Evolutionary conservation across 2,888 invertebrate genomes (phyloP), one percentile per base, ranked within the genome.

Genomic region (Brassicogethes aeneus): DNA sequence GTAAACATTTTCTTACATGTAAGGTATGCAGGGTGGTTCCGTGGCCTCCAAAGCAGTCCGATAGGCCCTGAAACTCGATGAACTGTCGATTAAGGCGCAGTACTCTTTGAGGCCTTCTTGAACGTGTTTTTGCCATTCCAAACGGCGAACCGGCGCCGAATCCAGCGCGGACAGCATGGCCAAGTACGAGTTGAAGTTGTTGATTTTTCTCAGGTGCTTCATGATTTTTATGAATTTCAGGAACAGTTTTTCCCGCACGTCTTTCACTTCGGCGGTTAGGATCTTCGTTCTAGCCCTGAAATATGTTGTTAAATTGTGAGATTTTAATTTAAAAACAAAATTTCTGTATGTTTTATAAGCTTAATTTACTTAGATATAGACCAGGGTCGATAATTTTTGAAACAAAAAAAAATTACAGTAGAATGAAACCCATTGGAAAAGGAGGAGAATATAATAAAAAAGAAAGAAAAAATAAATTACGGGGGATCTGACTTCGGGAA

Each of bases 151-250:
- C 0, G 99, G 96, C 2, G 95, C 95, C 14, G 96, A 97, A 70
- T 96, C 95, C 55, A 99, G 70, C 12, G 99, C 99, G 3, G 96
- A 95, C 45, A 99, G 75, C 48, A 99, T 74, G 5, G 99, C 97
- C 59, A 99, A 73, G 72, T 96, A 96, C 34, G 96, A 96, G 72
- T 99, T 99, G 70, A 96, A 99, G 69, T 99, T 99, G 71, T 94
- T 95, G 68, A 97, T 84, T 69, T 95, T 95, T 45, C 96, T 77
- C 49, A 99, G 74, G 64, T 94, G 90, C 71, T 95, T 94, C 95
- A 97, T 96, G 47, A 99, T 93, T 69, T 97, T 97, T 44, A 99
- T 87, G 68, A 96, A 94, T 65, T 94, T 95, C 59, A 85, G 82
- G 43, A 92, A 90, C 66, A 90, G 92, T 61, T 86, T 87, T 68